Percentiles rank a stretch among this genome's conserved stretches.
phyloP scores from a whole-genome alignment of 2,797 vertebrate species.

The Erpetoichthys calabaricus region DNA sequence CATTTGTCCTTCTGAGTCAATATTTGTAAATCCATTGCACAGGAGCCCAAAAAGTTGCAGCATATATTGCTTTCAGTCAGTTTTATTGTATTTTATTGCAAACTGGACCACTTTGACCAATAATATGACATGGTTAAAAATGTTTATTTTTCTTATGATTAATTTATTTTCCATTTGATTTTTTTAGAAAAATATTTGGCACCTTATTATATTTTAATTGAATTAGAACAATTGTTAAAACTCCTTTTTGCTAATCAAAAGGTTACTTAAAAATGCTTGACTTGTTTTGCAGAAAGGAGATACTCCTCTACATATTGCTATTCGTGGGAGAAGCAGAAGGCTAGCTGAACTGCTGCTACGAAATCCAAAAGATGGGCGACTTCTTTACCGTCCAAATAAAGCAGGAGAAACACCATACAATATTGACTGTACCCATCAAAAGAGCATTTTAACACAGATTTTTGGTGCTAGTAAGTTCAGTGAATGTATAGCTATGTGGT shows the following conservation, averaged over 20 bases:
- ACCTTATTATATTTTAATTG: too few relatives aligned
- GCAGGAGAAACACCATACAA: slow-evolving; percentile 95
- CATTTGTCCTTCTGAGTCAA: too few relatives aligned
- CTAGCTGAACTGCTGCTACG: slow-evolving; percentile 84
- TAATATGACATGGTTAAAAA: too few relatives aligned
- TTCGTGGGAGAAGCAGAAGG: slow-evolving; percentile 84
- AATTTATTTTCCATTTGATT: too few relatives aligned
- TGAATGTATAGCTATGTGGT: neutral
- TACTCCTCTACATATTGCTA: slow-evolving; percentile 90
- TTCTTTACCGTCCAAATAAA: slow-evolving; percentile 94
- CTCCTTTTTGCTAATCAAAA: neutral
- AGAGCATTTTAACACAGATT: slow-evolving; percentile 96
- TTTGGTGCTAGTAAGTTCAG: slow-evolving; percentile 75
- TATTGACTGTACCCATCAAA: slow-evolving; percentile 96
- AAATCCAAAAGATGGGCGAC: slow-evolving; percentile 90
- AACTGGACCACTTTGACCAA: too few relatives aligned
- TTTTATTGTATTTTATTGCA: too few relatives aligned
- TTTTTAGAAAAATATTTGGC: too few relatives aligned
- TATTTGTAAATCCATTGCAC: too few relatives aligned
- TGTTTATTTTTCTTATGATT: too few relatives aligned
- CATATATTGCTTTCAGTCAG: too few relatives aligned
- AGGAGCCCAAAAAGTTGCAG: too few relatives aligned
- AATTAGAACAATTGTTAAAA: too few relatives aligned
- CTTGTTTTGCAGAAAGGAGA: slow-evolving; percentile 73
- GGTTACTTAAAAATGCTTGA: neutral